A percentile compares a stretch with the other conserved stretches of the same genome.
Evolutionary conservation across 35 echinoderm and acorn worm genomes (phyloP).

Genomic region (Strongylocentrotus purpuratus): DNA sequence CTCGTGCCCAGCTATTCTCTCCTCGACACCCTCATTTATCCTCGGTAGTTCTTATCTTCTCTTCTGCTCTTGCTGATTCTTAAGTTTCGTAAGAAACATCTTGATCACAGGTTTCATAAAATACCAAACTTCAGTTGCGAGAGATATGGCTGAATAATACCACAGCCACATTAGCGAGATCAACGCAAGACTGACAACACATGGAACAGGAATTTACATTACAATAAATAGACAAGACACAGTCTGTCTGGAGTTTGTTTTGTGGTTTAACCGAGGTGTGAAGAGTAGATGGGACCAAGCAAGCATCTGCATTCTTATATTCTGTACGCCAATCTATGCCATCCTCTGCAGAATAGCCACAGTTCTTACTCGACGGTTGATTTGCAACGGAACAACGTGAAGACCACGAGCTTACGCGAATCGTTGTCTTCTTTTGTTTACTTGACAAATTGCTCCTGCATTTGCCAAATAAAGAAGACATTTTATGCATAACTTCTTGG

Average conservation of each 20-base stretch:
- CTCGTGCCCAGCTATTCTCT: neutral
- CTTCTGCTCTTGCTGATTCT: neutral
- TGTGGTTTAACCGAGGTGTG: too few species aligned
- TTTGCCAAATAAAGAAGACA: neutral
- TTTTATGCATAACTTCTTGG: neutral
- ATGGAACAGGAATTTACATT: too few species aligned
- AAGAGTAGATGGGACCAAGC: too few species aligned
- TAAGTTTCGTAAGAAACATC: neutral
- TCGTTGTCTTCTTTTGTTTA: neutral
- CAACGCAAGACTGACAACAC: too few species aligned
- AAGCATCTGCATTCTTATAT: too few species aligned
- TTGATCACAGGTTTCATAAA: neutral
- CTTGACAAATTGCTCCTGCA: neutral
- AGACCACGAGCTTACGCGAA: neutral
- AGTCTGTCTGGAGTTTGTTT: too few species aligned
- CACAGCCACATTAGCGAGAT: too few species aligned
- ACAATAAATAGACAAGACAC: too few species aligned
- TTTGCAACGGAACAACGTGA: neutral
- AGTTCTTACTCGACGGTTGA: neutral
- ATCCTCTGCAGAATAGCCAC: too few species aligned
- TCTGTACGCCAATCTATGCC: too few species aligned
- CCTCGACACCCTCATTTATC: neutral
- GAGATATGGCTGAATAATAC: neutral
- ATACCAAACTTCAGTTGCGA: neutral
- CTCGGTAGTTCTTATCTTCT: neutral